phyloP scores from a whole-genome alignment of 2,113 vertebrate species.

The Triplophysa tibetana region DNA sequence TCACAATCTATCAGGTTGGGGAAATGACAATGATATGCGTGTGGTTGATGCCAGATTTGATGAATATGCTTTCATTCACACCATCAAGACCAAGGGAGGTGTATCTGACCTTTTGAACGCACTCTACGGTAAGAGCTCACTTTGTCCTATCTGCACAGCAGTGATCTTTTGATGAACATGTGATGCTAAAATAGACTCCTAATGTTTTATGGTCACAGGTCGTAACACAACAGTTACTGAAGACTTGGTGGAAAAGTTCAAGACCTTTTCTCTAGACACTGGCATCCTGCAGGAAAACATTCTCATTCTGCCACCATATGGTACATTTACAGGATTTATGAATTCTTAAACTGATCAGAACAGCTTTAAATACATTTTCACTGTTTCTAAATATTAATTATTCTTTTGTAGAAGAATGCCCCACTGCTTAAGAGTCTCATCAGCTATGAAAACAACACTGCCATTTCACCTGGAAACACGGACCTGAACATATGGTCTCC shows the following conservation, averaged over 20 bases:
- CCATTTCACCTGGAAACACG: neutral
- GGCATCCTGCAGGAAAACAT: conserved; percentile 74
- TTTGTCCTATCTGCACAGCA: neutral
- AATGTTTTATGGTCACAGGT: conserved; percentile 64
- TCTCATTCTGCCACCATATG: conserved; percentile 67
- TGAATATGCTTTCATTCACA: conserved; percentile 74
- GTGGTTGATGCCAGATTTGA: conserved; percentile 76
- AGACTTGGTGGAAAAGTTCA: conserved; percentile 71
- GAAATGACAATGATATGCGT: conserved; percentile 71
- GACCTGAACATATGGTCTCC: neutral
- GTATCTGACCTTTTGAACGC: conserved; percentile 72
- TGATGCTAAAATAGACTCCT: neutral
- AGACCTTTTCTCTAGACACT: conserved; percentile 63
- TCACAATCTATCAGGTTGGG: conserved; percentile 55
- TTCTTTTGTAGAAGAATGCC: conserved; percentile 43
- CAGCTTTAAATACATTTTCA: no score
- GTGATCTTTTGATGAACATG: neutral
- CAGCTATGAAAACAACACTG: neutral
- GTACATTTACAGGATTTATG: conserved; percentile 58
- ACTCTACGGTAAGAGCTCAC: conserved; percentile 79
- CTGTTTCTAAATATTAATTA: neutral
- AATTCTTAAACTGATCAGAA: neutral
- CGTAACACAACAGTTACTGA: conserved; percentile 66
- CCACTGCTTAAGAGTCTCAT: neutral
- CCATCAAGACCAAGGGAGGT: conserved; percentile 65